Conservation (phyloP, 2,888 invertebrate species). For the Lucinisca nassula region DNA sequence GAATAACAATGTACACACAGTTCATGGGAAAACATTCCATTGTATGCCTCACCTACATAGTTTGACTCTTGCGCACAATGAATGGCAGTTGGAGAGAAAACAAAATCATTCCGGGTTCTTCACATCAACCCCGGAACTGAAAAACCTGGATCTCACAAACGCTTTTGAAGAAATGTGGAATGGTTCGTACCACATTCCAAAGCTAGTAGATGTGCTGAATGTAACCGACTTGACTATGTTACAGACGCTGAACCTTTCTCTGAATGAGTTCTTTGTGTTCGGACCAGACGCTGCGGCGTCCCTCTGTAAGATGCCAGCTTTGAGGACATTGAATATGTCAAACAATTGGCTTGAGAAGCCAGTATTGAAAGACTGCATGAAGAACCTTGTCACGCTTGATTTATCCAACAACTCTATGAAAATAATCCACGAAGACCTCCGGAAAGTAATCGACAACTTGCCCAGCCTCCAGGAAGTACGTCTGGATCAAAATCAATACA, state of each 20-base stretch:
- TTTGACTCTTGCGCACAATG: conserved; percentile 67
- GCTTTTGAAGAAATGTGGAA: conserved; percentile 69
- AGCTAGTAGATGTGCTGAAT: conserved; percentile 64
- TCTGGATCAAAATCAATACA: conserved; percentile 66
- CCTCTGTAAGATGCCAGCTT: conserved; percentile 62
- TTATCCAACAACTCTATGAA: conserved; percentile 70
- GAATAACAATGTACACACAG: conserved; percentile 61
- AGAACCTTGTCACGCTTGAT: conserved; percentile 62
- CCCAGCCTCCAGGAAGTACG: conserved; percentile 47
- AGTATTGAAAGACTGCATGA: conserved; percentile 46
- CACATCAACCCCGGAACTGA: conserved; percentile 51
- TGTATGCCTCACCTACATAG: conserved; percentile 67
- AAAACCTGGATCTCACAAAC: conserved; percentile 67
- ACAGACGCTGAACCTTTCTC: conserved; percentile 61
- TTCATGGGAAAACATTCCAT: conserved; percentile 76
- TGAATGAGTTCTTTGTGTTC: conserved; percentile 70
- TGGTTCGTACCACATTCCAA: conserved; percentile 62
- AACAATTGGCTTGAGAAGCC: conserved; percentile 60
- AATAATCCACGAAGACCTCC: conserved; percentile 41
- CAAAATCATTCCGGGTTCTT: conserved; percentile 67
- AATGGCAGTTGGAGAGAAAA: conserved; percentile 68
- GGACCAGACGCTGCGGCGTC: conserved; percentile 53
- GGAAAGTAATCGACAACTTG: conserved; percentile 43
- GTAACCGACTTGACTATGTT: conserved; percentile 58
- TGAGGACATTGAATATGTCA: conserved; percentile 67